A percentile compares a stretch with the other conserved stretches of the same genome.
Conservation (phyloP, 2,888 invertebrate species). For the Drosophila kanekoi region DNA sequence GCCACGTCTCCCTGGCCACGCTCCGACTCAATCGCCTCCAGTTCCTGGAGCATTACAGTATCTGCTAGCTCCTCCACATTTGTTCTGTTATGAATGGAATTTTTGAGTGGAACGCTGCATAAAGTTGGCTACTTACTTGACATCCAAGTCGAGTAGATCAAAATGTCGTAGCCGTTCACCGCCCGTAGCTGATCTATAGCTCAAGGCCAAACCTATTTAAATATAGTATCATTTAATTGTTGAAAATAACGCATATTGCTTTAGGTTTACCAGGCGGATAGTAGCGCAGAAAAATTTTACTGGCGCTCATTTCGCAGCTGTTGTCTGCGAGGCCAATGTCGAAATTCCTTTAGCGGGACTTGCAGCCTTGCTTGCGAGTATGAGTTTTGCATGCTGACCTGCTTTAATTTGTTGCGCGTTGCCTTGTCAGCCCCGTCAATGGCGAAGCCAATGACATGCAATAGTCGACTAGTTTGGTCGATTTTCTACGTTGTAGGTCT, state of each 20-base stretch:
- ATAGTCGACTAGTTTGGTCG: slow-evolving; percentile 61
- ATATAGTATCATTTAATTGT: background rate
- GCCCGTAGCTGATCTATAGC: slow-evolving; percentile 87
- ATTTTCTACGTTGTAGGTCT: slow-evolving; percentile 58
- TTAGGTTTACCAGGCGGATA: slow-evolving; percentile 88
- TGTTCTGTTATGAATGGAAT: slow-evolving; percentile 31
- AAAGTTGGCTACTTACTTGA: slow-evolving; percentile 86
- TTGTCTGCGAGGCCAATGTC: slow-evolving; percentile 17
- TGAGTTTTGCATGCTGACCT: slow-evolving; percentile 69
- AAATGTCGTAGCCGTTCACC: slow-evolving; percentile 88
- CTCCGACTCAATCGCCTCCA: slow-evolving; percentile 43
- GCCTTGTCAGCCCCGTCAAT: slow-evolving; percentile 42
- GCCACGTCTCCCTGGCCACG: background rate
- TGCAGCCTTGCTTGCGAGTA: background rate
- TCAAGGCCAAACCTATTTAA: slow-evolving; percentile 87
- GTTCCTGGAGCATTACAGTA: slow-evolving; percentile 54
- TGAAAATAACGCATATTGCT: background rate
- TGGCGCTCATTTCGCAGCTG: slow-evolving; percentile 87
- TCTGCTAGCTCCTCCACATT: slow-evolving; percentile 67
- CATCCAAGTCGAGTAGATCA: slow-evolving; percentile 88
- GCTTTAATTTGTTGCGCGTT: slow-evolving; percentile 68
- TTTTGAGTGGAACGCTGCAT: too few relatives aligned
- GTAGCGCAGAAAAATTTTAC: slow-evolving; percentile 90
- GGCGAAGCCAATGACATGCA: slow-evolving; percentile 26
- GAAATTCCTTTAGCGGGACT: slow-evolving; percentile 43